Base-by-base conservation (phyloP, 2,888 invertebrate genomes). In the Sphinx pinastri region DNA sequence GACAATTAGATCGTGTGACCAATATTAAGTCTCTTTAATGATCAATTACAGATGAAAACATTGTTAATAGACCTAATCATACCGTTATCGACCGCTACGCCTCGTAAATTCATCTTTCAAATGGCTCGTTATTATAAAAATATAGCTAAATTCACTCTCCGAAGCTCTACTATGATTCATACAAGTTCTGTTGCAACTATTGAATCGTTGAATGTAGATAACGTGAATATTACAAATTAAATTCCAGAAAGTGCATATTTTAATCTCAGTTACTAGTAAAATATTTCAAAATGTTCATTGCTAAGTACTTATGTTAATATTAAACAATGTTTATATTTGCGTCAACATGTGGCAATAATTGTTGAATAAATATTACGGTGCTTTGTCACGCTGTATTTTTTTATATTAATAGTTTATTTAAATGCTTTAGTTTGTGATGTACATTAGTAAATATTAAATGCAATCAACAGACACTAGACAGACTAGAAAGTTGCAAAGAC, bases 401-500 rank as follows among this genome's bases (percentile, higher is more conserved):
- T 7, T 45, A 45, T 11, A 8, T 25, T 25, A 16, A 38, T 0
- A 54, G 38, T 13, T 19, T 49, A 47, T 47, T 63, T 49, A 0
- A 13, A 19, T 49, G 47, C 16, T 16, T 59, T 14, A 52, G 2
- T 67, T 6, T 12, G 10, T 11, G 19, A 51, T 31, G 25, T 13
- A 52, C 14, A 31, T 67, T 31, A 10, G 31, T 67, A 31, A 49
- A 60, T 52, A 67, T 52, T 31, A 59, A 38, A 52, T 31, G 31
- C 38, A 25, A 31, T 52, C n/a, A 52, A 16, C 52, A 52, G 7
- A 38, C 38, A 38, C 6, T 4, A 45, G 19, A 8, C 13, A 60
- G 83, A 86, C 84, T 86, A 87, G 88, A 88, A 88, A 87, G 87
- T 86, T 79, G 79, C 73, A 71, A 76, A 75, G 79, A 78, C 76